phyloP scores from a whole-genome alignment of 2,888 invertebrate genomes.

The Drosophila kuntzei region DNA sequence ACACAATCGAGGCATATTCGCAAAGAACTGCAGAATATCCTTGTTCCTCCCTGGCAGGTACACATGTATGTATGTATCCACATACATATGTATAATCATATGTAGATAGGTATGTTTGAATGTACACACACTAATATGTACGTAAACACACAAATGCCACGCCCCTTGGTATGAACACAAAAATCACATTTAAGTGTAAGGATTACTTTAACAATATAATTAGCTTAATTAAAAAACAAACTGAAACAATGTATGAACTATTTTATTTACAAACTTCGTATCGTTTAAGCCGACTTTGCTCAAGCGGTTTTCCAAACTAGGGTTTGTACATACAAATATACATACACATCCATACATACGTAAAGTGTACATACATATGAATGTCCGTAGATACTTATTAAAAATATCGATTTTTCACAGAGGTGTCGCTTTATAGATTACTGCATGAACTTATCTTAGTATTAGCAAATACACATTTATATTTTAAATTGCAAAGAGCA shows the following conservation, averaged over 20 bases:
- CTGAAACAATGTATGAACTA: background rate
- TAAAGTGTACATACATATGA: slow-evolving; percentile 17
- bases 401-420: slow-evolving; percentile 63
- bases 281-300: slow-evolving; percentile 17
- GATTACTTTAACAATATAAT: background rate
- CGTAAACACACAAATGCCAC: slow-evolving; percentile 19
- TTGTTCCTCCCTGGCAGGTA: slow-evolving; percentile 4
- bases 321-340: slow-evolving; percentile 11
- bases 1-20: slow-evolving; percentile 2
- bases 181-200: background rate
- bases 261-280: slow-evolving; percentile 12
- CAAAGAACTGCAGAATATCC: slow-evolving; percentile 2
- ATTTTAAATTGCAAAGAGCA: background rate
- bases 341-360: slow-evolving; percentile 5
- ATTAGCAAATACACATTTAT: background rate
- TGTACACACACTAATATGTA: background rate
- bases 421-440: slow-evolving; percentile 18
- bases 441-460: slow-evolving; percentile 2
- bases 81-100: background rate
- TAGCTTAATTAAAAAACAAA: background rate
- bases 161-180: slow-evolving; percentile 11
- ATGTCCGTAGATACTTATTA: slow-evolving; percentile 45
- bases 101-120: background rate
- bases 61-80: background rate
- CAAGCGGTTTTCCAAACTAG: slow-evolving; percentile 21